Conservation (phyloP, 1,140 invertebrate genomes). For the Cydia pomonella region DNA sequence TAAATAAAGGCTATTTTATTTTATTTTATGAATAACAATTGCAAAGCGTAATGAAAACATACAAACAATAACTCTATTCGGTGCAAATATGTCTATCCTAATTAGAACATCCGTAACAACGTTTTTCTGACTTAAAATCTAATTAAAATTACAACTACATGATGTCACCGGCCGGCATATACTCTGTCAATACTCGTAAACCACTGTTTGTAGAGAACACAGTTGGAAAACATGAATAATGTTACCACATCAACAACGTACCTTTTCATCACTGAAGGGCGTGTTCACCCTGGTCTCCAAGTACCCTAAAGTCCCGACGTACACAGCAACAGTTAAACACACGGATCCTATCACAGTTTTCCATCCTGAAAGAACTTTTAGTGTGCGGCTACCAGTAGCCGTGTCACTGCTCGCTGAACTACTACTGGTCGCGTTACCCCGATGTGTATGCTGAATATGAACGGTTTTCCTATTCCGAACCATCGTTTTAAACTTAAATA, state of each 20-base stretch:
- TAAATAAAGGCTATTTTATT: too few relatives aligned
- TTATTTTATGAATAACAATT: not conserved
- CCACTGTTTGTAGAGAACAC: not conserved
- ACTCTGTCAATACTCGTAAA: not conserved
- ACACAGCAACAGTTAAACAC: constrained; percentile 84
- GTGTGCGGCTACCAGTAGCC: constrained; percentile 49
- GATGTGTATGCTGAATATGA: constrained; percentile 57
- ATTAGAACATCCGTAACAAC: not conserved
- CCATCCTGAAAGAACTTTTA: constrained; percentile 74
- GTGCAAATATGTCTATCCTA: not conserved
- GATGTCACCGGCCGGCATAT: not conserved
- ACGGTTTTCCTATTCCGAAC: constrained; percentile 62
- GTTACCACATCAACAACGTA: constrained; percentile 55
- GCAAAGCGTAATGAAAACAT: too few relatives aligned
- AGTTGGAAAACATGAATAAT: not conserved
- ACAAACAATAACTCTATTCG: too few relatives aligned
- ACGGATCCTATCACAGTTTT: constrained; percentile 76
- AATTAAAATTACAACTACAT: not conserved
- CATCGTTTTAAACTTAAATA: constrained; percentile 49
- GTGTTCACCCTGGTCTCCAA: constrained; percentile 94
- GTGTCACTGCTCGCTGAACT: constrained; percentile 64
- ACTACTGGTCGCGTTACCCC: constrained; percentile 72
- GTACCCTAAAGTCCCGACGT: constrained; percentile 90
- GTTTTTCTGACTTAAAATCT: not conserved
- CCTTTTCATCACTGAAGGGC: constrained; percentile 89